These are phyloP conservation scores for Dryobota labecula DNA, from an alignment of 2,888 invertebrate species.

Conservation along the genomic window DNA sequence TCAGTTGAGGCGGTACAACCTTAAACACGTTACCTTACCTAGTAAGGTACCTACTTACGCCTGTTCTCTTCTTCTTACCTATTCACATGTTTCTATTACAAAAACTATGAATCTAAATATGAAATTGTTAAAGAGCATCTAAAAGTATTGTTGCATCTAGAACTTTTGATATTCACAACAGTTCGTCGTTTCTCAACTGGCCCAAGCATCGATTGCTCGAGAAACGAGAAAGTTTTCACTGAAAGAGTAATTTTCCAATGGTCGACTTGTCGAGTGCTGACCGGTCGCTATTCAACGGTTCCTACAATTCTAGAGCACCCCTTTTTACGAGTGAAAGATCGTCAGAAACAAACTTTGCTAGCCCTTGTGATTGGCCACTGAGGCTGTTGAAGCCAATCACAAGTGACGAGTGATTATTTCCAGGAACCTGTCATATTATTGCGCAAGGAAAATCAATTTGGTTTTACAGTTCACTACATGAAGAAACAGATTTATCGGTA, in stretches of 20 bases:
- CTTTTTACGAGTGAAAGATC: conserved; percentile 32
- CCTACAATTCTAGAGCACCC: conserved; percentile 28
- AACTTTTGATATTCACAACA: conserved; percentile 15
- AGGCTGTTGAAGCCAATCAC: no score
- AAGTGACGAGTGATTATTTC: no score
- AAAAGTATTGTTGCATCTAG: background rate
- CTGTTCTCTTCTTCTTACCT: background rate
- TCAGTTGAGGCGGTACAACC: background rate
- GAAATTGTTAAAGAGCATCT: background rate
- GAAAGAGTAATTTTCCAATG: conserved; percentile 51
- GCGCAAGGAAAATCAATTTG: conserved; percentile 40
- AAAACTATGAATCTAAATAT: background rate
- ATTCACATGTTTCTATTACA: background rate
- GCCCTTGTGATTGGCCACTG: conserved; percentile 11
- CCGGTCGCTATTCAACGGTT: conserved; percentile 46
- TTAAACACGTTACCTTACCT: background rate
- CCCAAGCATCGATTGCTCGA: conserved; percentile 43
- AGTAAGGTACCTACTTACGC: no score
- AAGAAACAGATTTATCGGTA: conserved; percentile 41
- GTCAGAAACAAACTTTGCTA: conserved; percentile 32
- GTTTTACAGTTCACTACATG: conserved; percentile 25
- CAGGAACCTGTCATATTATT: conserved; percentile 10
- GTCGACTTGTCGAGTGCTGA: conserved; percentile 51
- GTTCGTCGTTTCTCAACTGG: conserved; percentile 33
- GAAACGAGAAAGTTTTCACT: conserved; percentile 58